Conservation (phyloP, 1,140 invertebrate species). For the Aphelenchoides avenae region DNA sequence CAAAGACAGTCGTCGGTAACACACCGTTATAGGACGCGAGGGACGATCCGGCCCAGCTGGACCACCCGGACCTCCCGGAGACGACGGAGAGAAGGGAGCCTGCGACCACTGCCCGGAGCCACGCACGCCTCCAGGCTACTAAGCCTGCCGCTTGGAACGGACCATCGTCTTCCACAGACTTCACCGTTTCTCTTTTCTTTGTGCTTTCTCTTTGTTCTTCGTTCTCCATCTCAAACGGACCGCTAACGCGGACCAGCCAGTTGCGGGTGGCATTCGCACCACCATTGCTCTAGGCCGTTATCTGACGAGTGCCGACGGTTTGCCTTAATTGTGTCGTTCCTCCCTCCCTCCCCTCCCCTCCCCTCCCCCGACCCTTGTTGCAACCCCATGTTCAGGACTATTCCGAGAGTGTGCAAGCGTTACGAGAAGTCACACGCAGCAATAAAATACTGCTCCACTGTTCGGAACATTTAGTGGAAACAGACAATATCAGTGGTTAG, state of each 20-base stretch:
- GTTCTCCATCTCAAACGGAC: not conserved
- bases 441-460: no score
- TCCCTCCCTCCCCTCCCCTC: not conserved
- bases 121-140: constrained; percentile 55
- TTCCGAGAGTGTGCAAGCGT: no score
- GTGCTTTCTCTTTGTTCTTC: not conserved
- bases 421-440: no score
- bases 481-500: no score
- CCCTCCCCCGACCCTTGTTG: not conserved
- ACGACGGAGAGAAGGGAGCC: constrained; percentile 53
- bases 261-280: not conserved
- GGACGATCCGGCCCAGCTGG: constrained; percentile 35
- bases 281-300: not conserved
- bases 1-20: not conserved
- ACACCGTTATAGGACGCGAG: constrained; percentile 14
- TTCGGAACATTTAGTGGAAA: no score
- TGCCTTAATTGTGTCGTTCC: not conserved
- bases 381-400: not conserved
- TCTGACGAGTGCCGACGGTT: not conserved
- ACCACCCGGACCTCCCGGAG: constrained; percentile 48
- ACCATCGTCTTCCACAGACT: not conserved
- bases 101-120: constrained; percentile 57
- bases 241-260: not conserved
- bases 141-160: constrained; percentile 22
- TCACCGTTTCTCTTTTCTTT: not conserved